phyloP scores from a whole-genome alignment of 2,797 vertebrate species.

The Paramormyrops hopkinsi region DNA sequence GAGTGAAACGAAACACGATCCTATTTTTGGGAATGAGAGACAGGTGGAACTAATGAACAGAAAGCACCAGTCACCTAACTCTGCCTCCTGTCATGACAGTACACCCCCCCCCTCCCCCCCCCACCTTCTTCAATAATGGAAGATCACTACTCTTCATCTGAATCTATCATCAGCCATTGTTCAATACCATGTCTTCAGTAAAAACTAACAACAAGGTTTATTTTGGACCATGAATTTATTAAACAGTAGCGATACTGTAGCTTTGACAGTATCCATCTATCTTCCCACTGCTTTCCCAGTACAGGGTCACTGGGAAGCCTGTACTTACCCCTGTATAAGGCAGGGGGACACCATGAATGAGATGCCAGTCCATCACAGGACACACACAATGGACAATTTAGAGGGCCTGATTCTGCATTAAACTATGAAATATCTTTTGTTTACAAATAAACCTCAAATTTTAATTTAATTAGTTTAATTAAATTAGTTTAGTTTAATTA shows the following conservation, averaged over 20 bases:
- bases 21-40: background rate
- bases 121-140: background rate
- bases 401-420: background rate
- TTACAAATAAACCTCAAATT: background rate
- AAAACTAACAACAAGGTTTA: background rate
- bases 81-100: background rate
- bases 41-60: background rate
- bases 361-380: background rate
- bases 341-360: background rate
- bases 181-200: background rate
- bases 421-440: background rate
- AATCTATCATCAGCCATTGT: slow-evolving; percentile 11
- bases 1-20: background rate
- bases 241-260: background rate
- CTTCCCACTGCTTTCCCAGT: background rate
- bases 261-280: background rate
- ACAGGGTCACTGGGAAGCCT: background rate
- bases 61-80: background rate
- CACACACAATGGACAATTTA: background rate
- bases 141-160: slow-evolving; percentile 11
- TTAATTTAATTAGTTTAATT: too few relatives aligned
- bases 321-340: background rate
- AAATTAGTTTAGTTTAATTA: too few relatives aligned
- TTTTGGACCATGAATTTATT: background rate
- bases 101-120: background rate